Evolutionary conservation across 1,140 invertebrate species (phyloP).

Genomic region (Sycophila sp.): DNA sequence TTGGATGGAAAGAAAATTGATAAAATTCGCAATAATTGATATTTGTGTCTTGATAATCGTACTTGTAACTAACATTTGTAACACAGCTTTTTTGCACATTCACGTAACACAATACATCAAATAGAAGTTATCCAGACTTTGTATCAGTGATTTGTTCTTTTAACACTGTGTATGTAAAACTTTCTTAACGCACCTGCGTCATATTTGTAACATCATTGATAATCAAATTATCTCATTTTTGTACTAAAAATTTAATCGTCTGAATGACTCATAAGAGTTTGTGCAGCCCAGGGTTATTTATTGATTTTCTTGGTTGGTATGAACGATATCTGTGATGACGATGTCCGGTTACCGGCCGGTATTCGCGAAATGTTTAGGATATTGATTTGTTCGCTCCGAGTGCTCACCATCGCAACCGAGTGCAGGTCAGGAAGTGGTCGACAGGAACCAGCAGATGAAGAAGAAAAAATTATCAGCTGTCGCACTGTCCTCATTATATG

Average conservation of each 20-base stretch:
- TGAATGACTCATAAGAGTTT: conserved; percentile 22
- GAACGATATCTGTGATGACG: conserved; percentile 40
- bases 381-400: conserved; percentile 46
- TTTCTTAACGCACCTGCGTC: neutral
- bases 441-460: conserved; percentile 43
- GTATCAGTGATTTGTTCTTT: neutral
- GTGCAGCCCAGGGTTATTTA: conserved; percentile 28
- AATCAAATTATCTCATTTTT: neutral
- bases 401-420: conserved; percentile 39
- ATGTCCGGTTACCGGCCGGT: conserved; percentile 45
- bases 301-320: conserved; percentile 43
- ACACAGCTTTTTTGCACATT: conserved; percentile 8
- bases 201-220: neutral
- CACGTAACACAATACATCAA: neutral
- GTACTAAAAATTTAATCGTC: conserved; percentile 17
- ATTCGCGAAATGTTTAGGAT: conserved; percentile 44
- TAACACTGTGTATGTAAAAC: conserved; percentile 1
- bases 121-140: neutral
- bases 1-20: too few species aligned
- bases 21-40: conserved; percentile 8
- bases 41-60: conserved; percentile 4
- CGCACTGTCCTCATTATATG: neutral
- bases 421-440: conserved; percentile 51
- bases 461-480: conserved; percentile 38
- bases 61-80: conserved; percentile 18